Conservation (phyloP, 1,140 invertebrate species). For the Teleopsis dalmanni region DNA sequence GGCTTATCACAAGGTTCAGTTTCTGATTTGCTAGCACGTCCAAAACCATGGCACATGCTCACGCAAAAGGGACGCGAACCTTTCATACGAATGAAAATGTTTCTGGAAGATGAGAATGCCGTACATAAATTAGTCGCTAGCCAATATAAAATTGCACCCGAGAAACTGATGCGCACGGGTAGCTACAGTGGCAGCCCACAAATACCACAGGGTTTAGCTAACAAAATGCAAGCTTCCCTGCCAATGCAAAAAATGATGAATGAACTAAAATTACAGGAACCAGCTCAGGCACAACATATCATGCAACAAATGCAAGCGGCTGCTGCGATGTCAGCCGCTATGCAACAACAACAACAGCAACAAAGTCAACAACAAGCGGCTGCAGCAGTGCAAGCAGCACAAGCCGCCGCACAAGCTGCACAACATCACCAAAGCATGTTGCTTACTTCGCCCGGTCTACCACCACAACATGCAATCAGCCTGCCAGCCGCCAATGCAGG, state of each 20-base stretch:
- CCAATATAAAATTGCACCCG: conserved; percentile 95
- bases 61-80: conserved; percentile 95
- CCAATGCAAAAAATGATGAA: conserved; percentile 67
- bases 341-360: conserved; percentile 51
- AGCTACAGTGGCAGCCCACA: conserved; percentile 79
- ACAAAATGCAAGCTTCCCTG: conserved; percentile 56
- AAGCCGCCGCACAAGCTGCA: conserved; percentile 45
- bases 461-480: conserved; percentile 56
- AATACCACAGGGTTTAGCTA: conserved; percentile 61
- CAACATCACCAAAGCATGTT: conserved; percentile 52
- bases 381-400: conserved; percentile 46
- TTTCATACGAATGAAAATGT: conserved; percentile 98
- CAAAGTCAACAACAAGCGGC: conserved; percentile 48
- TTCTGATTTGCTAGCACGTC: conserved; percentile 86
- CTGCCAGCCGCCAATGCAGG: conserved; percentile 35
- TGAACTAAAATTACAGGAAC: conserved; percentile 61
- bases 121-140: conserved; percentile 93
- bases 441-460: conserved; percentile 56
- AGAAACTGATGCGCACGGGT: conserved; percentile 90
- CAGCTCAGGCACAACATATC: conserved; percentile 62
- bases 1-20: conserved; percentile 94
- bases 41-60: conserved; percentile 96
- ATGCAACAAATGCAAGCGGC: conserved; percentile 53
- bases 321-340: conserved; percentile 48
- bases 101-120: conserved; percentile 92